phyloP scores from a whole-genome alignment of 2,113 vertebrate species.

The Hoplias malabaricus region DNA sequence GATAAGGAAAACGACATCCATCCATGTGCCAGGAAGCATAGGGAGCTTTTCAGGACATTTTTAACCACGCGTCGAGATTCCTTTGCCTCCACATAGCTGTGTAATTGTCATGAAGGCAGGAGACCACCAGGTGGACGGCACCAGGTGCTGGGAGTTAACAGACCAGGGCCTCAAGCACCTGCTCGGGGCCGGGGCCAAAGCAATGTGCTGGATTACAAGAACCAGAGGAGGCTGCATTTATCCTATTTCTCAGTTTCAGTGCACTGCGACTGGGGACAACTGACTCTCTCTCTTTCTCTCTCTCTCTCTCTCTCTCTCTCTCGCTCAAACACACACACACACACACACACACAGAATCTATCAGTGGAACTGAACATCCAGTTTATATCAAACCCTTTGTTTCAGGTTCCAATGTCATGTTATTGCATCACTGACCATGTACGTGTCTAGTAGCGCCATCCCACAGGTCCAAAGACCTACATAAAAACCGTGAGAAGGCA shows the following conservation, averaged over 20 bases:
- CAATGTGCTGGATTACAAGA: not conserved
- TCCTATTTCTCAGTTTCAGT: constrained; percentile 1
- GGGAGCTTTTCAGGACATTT: not conserved
- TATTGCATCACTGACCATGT: too few species aligned
- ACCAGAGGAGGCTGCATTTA: not conserved
- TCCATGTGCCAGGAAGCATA: not conserved
- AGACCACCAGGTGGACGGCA: constrained; percentile 56
- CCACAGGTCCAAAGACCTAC: too few species aligned
- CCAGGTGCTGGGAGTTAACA: constrained; percentile 69
- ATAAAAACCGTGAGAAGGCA: too few species aligned
- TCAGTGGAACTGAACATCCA: not conserved
- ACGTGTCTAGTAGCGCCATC: too few species aligned
- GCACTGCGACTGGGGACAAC: not conserved
- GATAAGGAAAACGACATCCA: constrained; percentile 12
- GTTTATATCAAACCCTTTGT: too few species aligned
- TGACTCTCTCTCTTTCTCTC: too few species aligned
- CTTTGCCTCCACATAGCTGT: constrained; percentile 60
- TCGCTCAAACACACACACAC: too few species aligned
- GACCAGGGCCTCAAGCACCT: constrained; percentile 63
- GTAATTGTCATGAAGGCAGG: constrained; percentile 60
- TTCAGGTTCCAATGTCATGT: too few species aligned
- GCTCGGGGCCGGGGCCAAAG: constrained; percentile 42
- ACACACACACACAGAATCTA: not conserved
- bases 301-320: too few species aligned
- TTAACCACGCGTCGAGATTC: not conserved